Evolutionary conservation across 2,888 invertebrate genomes (phyloP).

Genomic region (Agrotis puta): DNA sequence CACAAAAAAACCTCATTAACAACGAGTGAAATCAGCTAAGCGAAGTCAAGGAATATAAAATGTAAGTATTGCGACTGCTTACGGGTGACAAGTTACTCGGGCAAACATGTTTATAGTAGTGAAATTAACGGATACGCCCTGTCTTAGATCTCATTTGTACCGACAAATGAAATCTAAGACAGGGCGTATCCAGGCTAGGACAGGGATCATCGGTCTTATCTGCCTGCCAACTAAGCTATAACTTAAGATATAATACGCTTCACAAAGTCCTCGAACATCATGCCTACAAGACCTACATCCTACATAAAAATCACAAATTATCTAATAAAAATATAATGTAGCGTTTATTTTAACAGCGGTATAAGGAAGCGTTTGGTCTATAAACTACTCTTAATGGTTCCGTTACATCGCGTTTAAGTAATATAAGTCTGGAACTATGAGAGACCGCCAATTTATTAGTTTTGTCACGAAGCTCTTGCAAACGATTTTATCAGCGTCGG

Average conservation of each 20-base stretch:
- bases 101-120: too few species aligned
- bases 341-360: slow-evolving; percentile 34
- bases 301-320: slow-evolving; percentile 18
- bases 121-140: too few species aligned
- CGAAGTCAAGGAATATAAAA: too few species aligned
- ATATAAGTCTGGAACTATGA: slow-evolving; percentile 59
- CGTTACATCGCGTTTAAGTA: slow-evolving; percentile 53
- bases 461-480: slow-evolving; percentile 69
- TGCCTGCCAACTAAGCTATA: neutral
- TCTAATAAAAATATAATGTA: slow-evolving; percentile 24
- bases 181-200: too few species aligned
- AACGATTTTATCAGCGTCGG: slow-evolving; percentile 53
- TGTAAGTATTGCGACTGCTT: too few species aligned
- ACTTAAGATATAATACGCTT: neutral
- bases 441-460: slow-evolving; percentile 66
- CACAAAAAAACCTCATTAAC: too few species aligned
- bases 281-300: neutral
- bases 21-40: too few species aligned
- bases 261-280: neutral
- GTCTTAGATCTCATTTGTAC: too few species aligned
- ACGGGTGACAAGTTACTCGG: too few species aligned
- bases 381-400: slow-evolving; percentile 60
- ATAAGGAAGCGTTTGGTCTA: slow-evolving; percentile 52
- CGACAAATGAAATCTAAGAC: too few species aligned
- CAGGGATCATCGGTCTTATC: too few species aligned